Evolutionary conservation across 2,797 vertebrate species (phyloP).

Genomic region (Lagorchestes hirsutus): DNA sequence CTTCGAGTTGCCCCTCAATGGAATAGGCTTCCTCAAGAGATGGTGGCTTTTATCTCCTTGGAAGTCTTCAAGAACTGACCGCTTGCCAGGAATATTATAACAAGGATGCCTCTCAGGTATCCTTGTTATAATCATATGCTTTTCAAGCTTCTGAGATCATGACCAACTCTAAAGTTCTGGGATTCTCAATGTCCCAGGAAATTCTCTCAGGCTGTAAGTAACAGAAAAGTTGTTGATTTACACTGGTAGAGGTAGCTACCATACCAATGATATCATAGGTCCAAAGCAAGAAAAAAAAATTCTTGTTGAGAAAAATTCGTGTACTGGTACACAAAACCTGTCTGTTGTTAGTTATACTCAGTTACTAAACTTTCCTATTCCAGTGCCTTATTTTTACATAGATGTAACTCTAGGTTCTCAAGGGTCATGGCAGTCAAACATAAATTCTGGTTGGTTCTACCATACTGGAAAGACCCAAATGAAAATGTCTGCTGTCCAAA

Average conservation of each 20-base stretch:
- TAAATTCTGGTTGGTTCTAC: neutral
- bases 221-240: neutral
- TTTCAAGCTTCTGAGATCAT: neutral
- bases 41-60: neutral
- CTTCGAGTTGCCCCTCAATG: neutral
- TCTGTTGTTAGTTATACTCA: slow-evolving; percentile 27
- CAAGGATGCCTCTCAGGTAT: neutral
- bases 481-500: neutral
- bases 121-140: neutral
- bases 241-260: neutral
- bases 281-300: neutral
- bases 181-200: neutral
- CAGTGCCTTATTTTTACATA: neutral
- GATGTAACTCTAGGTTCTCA: neutral
- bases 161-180: neutral
- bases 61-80: neutral
- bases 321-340: slow-evolving; percentile 28
- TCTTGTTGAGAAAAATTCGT: slow-evolving; percentile 1
- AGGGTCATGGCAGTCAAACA: neutral
- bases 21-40: neutral
- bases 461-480: neutral
- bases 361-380: neutral
- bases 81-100: neutral
- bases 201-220: neutral
- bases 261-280: neutral